Evolutionary conservation across 2,888 invertebrate species (phyloP).

Genomic region (Cataglyphis altisquamis): DNA sequence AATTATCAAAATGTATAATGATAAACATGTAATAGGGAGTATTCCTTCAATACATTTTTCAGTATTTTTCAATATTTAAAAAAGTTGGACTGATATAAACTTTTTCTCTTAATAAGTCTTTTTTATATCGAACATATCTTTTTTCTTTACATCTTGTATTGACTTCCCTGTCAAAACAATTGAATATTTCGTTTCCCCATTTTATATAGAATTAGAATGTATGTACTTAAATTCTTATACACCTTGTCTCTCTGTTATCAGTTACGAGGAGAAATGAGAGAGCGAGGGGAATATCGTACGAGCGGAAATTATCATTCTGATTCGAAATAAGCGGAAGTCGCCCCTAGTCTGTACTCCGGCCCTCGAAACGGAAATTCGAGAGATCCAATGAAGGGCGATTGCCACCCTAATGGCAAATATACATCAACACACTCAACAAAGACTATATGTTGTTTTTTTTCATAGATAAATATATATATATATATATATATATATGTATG

Average conservation of each 20-base stretch:
- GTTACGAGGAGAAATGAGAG: constrained; percentile 52
- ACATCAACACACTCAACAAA: constrained; percentile 28
- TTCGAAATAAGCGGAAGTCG: constrained; percentile 69
- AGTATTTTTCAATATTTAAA: background rate
- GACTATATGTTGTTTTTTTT: background rate
- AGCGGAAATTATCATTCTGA: constrained; percentile 68
- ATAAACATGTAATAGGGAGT: background rate
- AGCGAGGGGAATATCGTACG: constrained; percentile 55
- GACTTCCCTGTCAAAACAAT: constrained; percentile 18
- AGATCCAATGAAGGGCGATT: constrained; percentile 32
- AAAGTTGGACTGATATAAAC: background rate
- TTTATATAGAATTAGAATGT: background rate
- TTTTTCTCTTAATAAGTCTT: background rate
- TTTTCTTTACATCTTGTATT: constrained; percentile 2
- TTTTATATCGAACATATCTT: background rate
- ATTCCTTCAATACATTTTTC: background rate
- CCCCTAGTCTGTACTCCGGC: constrained; percentile 41
- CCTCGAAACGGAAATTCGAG: constrained; percentile 60
- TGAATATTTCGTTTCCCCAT: background rate
- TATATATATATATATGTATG: constrained; percentile 13
- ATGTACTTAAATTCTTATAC: background rate
- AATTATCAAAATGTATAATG: background rate
- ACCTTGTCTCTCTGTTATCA: background rate
- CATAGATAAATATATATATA: constrained; percentile 16
- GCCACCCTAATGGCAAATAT: constrained; percentile 19